A percentile compares a stretch with the other conserved stretches of the same genome.
Conservation (phyloP, 1,140 invertebrate genomes). For the Acromyrmex echinatior region DNA sequence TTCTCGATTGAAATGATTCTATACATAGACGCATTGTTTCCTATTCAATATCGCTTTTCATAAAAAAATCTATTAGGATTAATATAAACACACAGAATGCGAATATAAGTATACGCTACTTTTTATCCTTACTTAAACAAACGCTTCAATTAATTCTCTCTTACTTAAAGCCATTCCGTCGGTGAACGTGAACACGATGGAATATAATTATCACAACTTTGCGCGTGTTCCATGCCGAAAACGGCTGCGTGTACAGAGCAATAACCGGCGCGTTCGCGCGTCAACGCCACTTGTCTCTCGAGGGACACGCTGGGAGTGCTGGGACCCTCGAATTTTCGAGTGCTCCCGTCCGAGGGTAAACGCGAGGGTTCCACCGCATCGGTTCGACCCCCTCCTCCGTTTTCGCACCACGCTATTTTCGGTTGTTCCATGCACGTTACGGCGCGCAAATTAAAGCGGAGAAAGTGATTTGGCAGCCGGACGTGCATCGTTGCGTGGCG, state of each 20-base stretch:
- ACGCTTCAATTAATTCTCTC: constrained; percentile 9
- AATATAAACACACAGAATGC: neutral
- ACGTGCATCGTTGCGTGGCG: constrained; percentile 60
- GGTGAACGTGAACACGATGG: neutral
- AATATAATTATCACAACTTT: constrained; percentile 51
- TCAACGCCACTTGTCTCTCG: constrained; percentile 64
- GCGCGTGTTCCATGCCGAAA: constrained; percentile 54
- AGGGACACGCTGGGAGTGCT: constrained; percentile 3
- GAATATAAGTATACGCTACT: neutral
- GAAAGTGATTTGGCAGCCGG: constrained; percentile 69
- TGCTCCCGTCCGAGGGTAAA: constrained; percentile 64
- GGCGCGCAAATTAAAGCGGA: constrained; percentile 73
- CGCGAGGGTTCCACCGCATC: constrained; percentile 49
- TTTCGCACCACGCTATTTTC: constrained; percentile 36
- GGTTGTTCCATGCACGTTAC: constrained; percentile 66
- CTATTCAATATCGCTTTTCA: neutral
- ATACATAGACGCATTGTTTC: neutral
- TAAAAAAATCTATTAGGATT: neutral
- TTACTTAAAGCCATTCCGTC: neutral
- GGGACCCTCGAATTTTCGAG: constrained; percentile 71
- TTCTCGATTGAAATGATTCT: neutral
- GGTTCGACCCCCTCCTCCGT: constrained; percentile 1
- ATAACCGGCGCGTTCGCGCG: constrained; percentile 62
- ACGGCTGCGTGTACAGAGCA: constrained; percentile 48
- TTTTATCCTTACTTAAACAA: neutral